Base-by-base conservation (phyloP, 2,888 invertebrate genomes). In the Gisinianus flammeolus region DNA sequence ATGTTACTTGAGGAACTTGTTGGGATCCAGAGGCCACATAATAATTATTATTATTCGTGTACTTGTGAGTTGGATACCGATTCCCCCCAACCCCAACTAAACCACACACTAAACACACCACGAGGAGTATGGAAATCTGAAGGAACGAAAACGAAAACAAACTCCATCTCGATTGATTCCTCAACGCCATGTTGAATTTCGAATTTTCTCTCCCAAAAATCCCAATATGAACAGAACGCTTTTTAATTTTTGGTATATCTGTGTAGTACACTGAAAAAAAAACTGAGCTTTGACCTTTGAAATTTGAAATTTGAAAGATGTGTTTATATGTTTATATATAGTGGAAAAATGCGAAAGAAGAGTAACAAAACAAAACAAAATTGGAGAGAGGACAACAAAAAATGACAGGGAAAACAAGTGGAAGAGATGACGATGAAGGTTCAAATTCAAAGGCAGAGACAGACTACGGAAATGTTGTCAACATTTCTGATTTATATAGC, bases 1-100 rank as follows among this genome's bases (percentile, higher is more conserved):
- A 44, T 44, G 6, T 44, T 33, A 58, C 58, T 35, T 74, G 73
- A 24, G 73, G 73, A 64, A 66, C 64, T 28, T 64, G 64, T 74
- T 74, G 73, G 2, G 73, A 74, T 1, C 19, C 64, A 10, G 73
- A 22, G 16, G 64, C 64, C 16, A 74, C 73, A 64, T 74, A 74
- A 66, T 44, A 44, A n/a, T 74, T 64, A 74, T 74, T 74, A n/a
- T 58, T 73, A 73, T 58, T 73, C 2, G 62, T 74, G 73, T 74
- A 74, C 28, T 64, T 74, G 24, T 74, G 73, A 26, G 10, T 22
- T 4, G 72, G 72, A 58, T 31, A 58, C 62, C 72, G 30, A 10
- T 28, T 71, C 0, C 10, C 31, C 16, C 28, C 62, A 26, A 62
- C 62, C 24, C 24, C 22, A 12, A 58, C 26, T 16, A 26, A 12